Evolutionary conservation across 2,797 vertebrate species (phyloP), one percentile per base, ranked within the genome.

Genomic region (Nannoperca obscura): DNA sequence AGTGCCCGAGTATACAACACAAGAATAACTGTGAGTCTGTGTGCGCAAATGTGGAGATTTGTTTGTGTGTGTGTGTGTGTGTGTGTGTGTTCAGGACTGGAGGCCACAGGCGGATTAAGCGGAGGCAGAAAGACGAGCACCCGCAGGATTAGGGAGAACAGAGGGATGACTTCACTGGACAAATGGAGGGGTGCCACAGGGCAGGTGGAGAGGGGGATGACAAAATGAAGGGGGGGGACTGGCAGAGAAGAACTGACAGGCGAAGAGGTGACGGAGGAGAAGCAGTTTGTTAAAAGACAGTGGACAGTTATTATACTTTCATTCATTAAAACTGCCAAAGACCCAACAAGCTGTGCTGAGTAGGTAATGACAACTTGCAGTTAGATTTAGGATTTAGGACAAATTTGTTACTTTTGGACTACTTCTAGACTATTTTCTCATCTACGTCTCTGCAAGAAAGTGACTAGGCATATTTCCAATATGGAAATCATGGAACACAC

Each of bases 101-200:
- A 74, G 84, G 89, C 89, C 91, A 92, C 64, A 36, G 81, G 85
- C 24, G 93, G 95, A 95, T 96, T 95, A 95, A 80, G 86, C 7
- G 7, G 86, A 80, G 84, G 93, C 88, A 89, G 94, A 95, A 95
- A 95, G 92, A 95, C 47, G 93, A 95, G 92, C 86, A 91, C 86
- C 73, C 64, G 1, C 78, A 78, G 95, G 95, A 95, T 95, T 95
- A 95, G 85, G 76, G 66, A 82, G 83, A 92, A 93, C 85, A 91
- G 91, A 90, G 88, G 81, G 80, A 92, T 96, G 94, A 96, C 92
- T 90, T 95, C 95, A 95, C 79, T 50, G 82, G 80, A 93, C 91
- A 94, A 94, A 94, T 88, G 86, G 81, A 88, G 84, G 76, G 83
- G 62, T 78, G 86, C 42, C 70, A 54, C 79, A 54, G 68, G 79